Evolutionary conservation across 2,888 invertebrate species (phyloP), one percentile per base, ranked within the genome.

Genomic region (Nezara viridula): DNA sequence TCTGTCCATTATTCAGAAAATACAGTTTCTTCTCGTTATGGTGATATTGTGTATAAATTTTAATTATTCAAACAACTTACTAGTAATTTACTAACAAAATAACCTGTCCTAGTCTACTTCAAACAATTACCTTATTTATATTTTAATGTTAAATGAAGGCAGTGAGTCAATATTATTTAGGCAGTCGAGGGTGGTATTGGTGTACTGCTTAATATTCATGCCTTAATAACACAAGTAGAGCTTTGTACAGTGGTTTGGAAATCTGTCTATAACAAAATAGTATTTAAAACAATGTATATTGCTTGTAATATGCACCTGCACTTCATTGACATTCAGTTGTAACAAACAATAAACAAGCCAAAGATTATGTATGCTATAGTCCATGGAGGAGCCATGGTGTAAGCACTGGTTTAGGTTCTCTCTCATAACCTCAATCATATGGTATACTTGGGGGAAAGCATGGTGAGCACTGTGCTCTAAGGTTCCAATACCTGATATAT

Each of bases 291-390:
- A 44, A 81, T 44, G 44, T 81, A n/a, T 16, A 47, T 40, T 47
- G 81, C 81, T 81, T 81, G n/a, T 81, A 81, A 81, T 44, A 44
- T 81, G 16, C 81, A 81, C 81, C n/a, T 81, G 44, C 81, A 81
- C n/a, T 81, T 47, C 21, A 14, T 14, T 6, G 37, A 6, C 44
- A 44, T 12, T 81, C 44, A 4, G n/a, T 44, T 47, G 40, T 27
- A 73, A 73, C 37, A 6, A n/a, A 60, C 9, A 66, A 10, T 37
- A 7, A 73, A 73, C 37, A 37, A 37, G 7, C 0, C 27, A 73
- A 73, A 24, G 44, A 44, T 44, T 44, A 7, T 7, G 10, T 44
- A 7, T 44, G 44, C 16, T n/a, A 55, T 14, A 60, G 27, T 4
- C 19, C 60, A 19, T 27, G 27, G 24, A 60, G 27, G n/a, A 2